Evolutionary conservation across 2,113 vertebrate species (phyloP).

Genomic region (Amphilophus citrinellus): DNA sequence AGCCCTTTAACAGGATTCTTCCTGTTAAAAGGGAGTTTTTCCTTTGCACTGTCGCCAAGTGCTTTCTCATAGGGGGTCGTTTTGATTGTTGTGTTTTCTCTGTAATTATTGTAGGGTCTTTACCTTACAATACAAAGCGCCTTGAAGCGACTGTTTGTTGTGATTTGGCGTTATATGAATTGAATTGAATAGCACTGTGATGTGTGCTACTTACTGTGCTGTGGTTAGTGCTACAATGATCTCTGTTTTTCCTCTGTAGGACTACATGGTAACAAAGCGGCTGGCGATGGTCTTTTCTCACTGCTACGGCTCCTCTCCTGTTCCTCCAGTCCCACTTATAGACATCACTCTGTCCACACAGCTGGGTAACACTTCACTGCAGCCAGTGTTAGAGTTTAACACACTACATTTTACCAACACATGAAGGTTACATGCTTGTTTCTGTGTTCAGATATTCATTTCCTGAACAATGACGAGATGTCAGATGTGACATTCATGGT

Average conservation of each 20-base stretch:
- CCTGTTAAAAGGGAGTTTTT: too few species aligned
- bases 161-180: too few species aligned
- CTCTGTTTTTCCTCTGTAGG: slow-evolving; percentile 74
- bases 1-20: too few species aligned
- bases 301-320: slow-evolving; percentile 86
- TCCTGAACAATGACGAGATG: slow-evolving; percentile 96
- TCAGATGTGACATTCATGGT: slow-evolving; percentile 93
- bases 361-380: slow-evolving; percentile 82
- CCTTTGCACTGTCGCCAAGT: too few species aligned
- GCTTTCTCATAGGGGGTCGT: too few species aligned
- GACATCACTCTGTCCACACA: slow-evolving; percentile 86
- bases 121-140: too few species aligned
- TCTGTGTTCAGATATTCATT: slow-evolving; percentile 86
- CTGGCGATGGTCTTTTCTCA: slow-evolving; percentile 87
- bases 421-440: neutral
- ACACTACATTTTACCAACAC: rapidly evolving
- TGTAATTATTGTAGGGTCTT: too few species aligned
- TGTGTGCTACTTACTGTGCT: rapidly evolving
- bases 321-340: slow-evolving; percentile 84
- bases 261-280: slow-evolving; percentile 86
- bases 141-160: too few species aligned
- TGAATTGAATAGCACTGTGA: too few species aligned
- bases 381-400: rapidly evolving
- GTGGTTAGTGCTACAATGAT: neutral
- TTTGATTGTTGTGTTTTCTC: too few species aligned